These are phyloP conservation scores for Dryomyza anilis DNA, from an alignment of 2,888 invertebrate species.

Conservation along the genomic window DNA sequence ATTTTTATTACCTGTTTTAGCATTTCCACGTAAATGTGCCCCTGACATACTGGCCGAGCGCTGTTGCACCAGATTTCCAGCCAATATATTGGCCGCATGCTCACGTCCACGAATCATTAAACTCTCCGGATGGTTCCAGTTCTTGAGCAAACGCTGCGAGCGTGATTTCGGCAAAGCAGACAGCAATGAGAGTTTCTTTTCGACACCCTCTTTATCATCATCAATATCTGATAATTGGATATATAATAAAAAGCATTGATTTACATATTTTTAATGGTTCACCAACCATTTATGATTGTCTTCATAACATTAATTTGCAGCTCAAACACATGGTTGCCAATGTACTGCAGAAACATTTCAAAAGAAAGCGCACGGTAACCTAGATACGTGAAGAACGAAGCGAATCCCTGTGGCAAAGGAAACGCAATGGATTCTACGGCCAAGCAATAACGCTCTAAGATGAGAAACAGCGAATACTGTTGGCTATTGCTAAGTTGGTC, in stretches of 20 bases:
- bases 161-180: constrained; percentile 78
- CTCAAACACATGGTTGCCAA: constrained; percentile 82
- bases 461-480: constrained; percentile 74
- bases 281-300: constrained; percentile 76
- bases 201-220: constrained; percentile 65
- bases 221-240: constrained; percentile 58
- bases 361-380: constrained; percentile 80
- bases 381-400: constrained; percentile 86
- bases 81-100: constrained; percentile 79
- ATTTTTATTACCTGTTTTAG: constrained; percentile 41
- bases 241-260: too few species aligned
- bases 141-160: constrained; percentile 76
- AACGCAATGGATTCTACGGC: constrained; percentile 81
- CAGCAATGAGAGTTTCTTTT: constrained; percentile 74
- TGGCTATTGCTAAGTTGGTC: constrained; percentile 75
- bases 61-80: constrained; percentile 66
- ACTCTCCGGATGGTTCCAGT: constrained; percentile 78
- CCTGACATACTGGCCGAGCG: constrained; percentile 38
- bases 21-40: constrained; percentile 23
- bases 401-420: constrained; percentile 84
- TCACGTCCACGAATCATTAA: constrained; percentile 79
- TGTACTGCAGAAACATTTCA: constrained; percentile 82
- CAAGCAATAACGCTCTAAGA: constrained; percentile 80
- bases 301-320: constrained; percentile 88
- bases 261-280: too few species aligned